Base-by-base conservation (phyloP, 2,113 vertebrate genomes). In the Otocyon megalotis region DNA sequence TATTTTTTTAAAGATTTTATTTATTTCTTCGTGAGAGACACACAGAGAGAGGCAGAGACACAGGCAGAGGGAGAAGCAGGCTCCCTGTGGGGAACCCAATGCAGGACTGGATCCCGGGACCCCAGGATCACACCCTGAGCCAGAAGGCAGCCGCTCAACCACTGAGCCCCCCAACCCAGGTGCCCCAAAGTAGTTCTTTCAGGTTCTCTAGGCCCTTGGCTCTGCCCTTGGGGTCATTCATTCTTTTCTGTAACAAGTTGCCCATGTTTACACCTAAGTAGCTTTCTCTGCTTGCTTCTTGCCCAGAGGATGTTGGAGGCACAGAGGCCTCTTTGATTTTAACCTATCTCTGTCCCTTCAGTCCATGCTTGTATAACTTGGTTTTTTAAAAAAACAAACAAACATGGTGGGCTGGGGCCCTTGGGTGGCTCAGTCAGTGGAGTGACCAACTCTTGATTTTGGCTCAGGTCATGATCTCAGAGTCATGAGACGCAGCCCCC, bases 261-360 rank as follows among this genome's bases (percentile, higher is more conserved):
- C 17, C 58, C 65, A 12, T n/a, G 5, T 88, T 94, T 84, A 35
- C 77, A 83, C 22, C 30, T 65, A 28, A 92, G 32, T 58, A 85
- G 58, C 13, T 62, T 67, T 92, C 43, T 92, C 50, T 81, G 58
- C n/a, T 84, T 94, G 35, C 63, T 89, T 92, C 62, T 80, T 89
- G 48, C 24, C 56, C 65, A 84, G 71, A 94, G 16, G 35, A 81
- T 7, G 8, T 17, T 30, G 15, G 32, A 50, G 11, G 8, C n/a
- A 88, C 22, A 83, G 62, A 85, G 26, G 48, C 24, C 43, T 83
- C 58, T 85, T 89, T 67, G 24, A 12, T 82, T 90, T 56, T 80
- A 30, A 71, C 76, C 20, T 91, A 14, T 90, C 77, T 83, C 63
- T 65, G 24, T 79, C 28, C 58, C 9, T 69, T 89, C 10, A 4